These are phyloP conservation scores for Columba livia DNA, from an alignment of 2,113 vertebrate species.

Conservation along the genomic window DNA sequence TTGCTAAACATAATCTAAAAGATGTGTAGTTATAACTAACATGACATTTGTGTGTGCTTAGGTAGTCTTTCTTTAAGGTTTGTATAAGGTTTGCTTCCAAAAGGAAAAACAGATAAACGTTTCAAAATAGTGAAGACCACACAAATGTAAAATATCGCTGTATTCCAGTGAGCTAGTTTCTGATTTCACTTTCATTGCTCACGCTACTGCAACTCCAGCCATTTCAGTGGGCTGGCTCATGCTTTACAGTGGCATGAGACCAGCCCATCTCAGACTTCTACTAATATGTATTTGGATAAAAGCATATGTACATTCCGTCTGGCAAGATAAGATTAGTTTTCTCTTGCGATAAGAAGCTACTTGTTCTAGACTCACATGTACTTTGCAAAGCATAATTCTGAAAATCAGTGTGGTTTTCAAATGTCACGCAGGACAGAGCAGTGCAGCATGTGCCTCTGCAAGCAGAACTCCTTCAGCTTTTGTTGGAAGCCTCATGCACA, in stretches of 20 bases:
- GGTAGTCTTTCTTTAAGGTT: not conserved
- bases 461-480: not conserved
- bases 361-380: not conserved
- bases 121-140: not conserved
- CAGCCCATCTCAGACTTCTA: not conserved
- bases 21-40: not conserved
- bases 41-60: not conserved
- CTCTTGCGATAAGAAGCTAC: not conserved
- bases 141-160: not conserved
- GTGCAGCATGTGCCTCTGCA: not conserved
- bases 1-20: not conserved
- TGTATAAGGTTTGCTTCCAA: not conserved
- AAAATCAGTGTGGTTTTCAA: not conserved
- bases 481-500: rapidly evolving
- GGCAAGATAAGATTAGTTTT: conserved; percentile 34
- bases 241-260: not conserved
- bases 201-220: not conserved
- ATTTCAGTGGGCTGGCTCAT: not conserved
- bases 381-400: not conserved
- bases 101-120: not conserved
- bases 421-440: not conserved
- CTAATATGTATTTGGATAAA: not conserved
- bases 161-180: not conserved
- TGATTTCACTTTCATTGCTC: not conserved
- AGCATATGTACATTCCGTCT: not conserved